phyloP scores from a whole-genome alignment of 2,888 invertebrate species.

The Epinotia ramella region DNA sequence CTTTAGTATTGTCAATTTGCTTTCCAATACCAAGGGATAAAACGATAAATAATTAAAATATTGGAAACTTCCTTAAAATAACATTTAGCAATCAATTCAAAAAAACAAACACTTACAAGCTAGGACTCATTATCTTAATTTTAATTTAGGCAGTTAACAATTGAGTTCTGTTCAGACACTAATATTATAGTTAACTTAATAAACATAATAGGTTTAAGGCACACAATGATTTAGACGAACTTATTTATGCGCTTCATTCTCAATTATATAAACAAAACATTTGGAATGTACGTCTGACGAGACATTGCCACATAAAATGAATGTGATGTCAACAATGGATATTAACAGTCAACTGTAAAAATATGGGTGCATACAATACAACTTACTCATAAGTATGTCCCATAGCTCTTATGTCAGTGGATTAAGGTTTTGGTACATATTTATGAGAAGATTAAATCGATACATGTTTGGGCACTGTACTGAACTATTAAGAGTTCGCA shows the following conservation, averaged over 20 bases:
- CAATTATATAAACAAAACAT: neutral
- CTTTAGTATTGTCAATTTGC: constrained; percentile 1
- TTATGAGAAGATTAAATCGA: too few relatives aligned
- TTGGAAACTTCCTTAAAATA: constrained; percentile 21
- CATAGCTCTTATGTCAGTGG: too few relatives aligned
- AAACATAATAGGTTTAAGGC: neutral
- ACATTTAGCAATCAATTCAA: constrained; percentile 4
- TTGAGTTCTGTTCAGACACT: too few relatives aligned
- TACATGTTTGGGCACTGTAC: too few relatives aligned
- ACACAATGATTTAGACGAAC: neutral
- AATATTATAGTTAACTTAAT: too few relatives aligned
- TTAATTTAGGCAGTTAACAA: neutral
- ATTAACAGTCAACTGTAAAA: too few relatives aligned
- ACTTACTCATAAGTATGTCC: too few relatives aligned
- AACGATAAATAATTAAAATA: constrained; percentile 4
- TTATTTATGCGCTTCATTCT: neutral
- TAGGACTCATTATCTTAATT: neutral
- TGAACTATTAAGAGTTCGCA: too few relatives aligned
- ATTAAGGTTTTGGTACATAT: too few relatives aligned
- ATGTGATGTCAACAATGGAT: constrained; percentile 2
- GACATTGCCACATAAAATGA: neutral
- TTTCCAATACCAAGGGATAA: neutral
- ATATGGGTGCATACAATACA: too few relatives aligned
- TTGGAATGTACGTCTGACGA: constrained; percentile 14
- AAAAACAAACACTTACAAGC: neutral